Evolutionary conservation across 2,888 invertebrate species (phyloP), one percentile per base, ranked within the genome.

Genomic region (Myopa testacea): DNA sequence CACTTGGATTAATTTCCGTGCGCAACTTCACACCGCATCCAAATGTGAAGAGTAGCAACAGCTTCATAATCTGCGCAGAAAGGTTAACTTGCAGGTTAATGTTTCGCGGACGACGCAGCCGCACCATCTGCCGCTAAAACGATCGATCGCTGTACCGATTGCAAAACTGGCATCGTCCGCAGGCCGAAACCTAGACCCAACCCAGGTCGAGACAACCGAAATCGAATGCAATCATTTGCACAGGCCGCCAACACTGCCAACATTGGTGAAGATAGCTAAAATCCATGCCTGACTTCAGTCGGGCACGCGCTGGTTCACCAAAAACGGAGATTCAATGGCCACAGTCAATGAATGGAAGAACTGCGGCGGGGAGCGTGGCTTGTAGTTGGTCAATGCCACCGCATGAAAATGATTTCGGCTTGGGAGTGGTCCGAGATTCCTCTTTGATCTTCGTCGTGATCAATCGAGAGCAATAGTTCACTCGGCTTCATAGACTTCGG

Each of bases 361-460:
- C 16, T 1, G 12, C 26, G 19, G 67, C 19, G 14, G 16, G n/a
- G 40, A 26, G 37, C 38, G 40, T 7, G 10, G 67, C 16, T 6
- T 12, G 16, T 6, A 14, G 16, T 68, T 68, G 55, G 75, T 67
- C 75, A 68, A 68, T 75, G 75, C 58, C 75, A 45, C 60, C n/a
- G 75, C 40, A 75, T 75, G 58, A 74, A 67, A 75, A 75, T 75
- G 52, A 75, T 37, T 50, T 69, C 45, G 63, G 58, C 58, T 69
- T 58, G 75, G 75, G 75, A 75, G 75, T 75, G 75, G 75, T 34
- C n/a, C 62, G 16, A 75, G 65, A 69, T 26, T 68, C 75, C 68
- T 75, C 75, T 75, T 75, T 75, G 75, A 68, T 75, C 75, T 67
- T 68, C 68, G 60, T 75, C 68, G 75, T 69, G 75, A 68, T 69